phyloP scores from a whole-genome alignment of 2,113 vertebrate species.

The Beaufortia kweichowensis region DNA sequence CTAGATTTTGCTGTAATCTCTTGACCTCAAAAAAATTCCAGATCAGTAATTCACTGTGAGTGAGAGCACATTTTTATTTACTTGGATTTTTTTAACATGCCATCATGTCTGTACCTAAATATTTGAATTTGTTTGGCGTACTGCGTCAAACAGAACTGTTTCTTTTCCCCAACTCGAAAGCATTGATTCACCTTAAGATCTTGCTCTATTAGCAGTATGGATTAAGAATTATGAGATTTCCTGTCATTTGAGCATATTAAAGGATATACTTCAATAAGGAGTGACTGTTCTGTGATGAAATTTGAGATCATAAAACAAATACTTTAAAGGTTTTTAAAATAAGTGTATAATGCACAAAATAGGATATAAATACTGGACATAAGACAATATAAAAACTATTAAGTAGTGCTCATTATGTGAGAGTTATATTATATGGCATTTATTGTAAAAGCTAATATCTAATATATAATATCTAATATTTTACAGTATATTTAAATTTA shows the following conservation, averaged over 20 bases:
- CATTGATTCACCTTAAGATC: background rate
- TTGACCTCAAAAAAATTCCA: background rate
- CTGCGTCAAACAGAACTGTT: background rate
- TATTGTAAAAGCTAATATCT: too few species aligned
- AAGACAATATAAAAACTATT: too few species aligned
- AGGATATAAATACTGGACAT: too few species aligned
- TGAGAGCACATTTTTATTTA: background rate
- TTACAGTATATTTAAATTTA: too few species aligned
- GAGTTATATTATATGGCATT: too few species aligned
- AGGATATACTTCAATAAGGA: background rate
- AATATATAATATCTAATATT: too few species aligned
- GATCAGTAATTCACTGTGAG: background rate
- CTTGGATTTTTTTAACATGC: background rate
- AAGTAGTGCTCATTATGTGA: too few species aligned
- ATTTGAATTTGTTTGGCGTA: background rate
- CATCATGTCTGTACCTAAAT: background rate
- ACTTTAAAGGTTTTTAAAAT: too few species aligned
- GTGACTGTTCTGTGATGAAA: background rate
- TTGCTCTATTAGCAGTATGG: background rate
- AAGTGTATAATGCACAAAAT: too few species aligned
- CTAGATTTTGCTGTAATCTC: background rate
- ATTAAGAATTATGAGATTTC: background rate
- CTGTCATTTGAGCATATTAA: background rate
- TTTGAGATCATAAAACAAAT: background rate
- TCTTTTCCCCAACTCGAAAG: background rate